A percentile compares a stretch with the other conserved stretches of the same genome.
phyloP scores from a whole-genome alignment of 1,140 invertebrate species.

The Ceratoteleas bidentatus region DNA sequence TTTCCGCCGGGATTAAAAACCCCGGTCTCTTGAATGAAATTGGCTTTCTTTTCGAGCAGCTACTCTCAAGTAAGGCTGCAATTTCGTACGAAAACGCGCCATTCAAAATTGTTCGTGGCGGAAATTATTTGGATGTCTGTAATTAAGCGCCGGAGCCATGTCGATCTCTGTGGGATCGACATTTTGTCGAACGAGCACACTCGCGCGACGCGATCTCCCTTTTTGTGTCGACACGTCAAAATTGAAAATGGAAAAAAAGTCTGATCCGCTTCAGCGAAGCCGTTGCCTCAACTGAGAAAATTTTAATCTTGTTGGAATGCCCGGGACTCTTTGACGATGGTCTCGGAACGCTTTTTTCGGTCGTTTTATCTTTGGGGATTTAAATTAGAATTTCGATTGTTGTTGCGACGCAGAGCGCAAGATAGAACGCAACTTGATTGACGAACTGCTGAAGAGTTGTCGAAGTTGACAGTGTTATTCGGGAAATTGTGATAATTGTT shows the following conservation, averaged over 20 bases:
- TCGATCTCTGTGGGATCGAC: constrained; percentile 11
- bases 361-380: not conserved
- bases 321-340: not conserved
- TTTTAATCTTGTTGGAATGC: constrained; percentile 23
- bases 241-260: constrained; percentile 17
- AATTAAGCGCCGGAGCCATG: constrained; percentile 29
- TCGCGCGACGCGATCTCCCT: not conserved
- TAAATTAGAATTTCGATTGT: constrained; percentile 11
- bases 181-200: not conserved
- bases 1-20: constrained; percentile 48
- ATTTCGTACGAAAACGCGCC: constrained; percentile 40
- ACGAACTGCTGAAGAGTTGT: constrained; percentile 1
- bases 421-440: not conserved
- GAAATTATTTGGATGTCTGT: constrained; percentile 38
- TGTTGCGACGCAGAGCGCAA: not conserved
- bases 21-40: constrained; percentile 44
- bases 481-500: too few species aligned
- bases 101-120: constrained; percentile 35
- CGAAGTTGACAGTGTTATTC: too few species aligned
- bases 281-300: not conserved
- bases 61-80: constrained; percentile 34
- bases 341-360: not conserved
- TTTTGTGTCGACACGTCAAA: constrained; percentile 15
- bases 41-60: constrained; percentile 40
- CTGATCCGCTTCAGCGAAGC: constrained; percentile 9